phyloP scores from a whole-genome alignment of 2,113 vertebrate genomes.

The Leuciscus idus region DNA sequence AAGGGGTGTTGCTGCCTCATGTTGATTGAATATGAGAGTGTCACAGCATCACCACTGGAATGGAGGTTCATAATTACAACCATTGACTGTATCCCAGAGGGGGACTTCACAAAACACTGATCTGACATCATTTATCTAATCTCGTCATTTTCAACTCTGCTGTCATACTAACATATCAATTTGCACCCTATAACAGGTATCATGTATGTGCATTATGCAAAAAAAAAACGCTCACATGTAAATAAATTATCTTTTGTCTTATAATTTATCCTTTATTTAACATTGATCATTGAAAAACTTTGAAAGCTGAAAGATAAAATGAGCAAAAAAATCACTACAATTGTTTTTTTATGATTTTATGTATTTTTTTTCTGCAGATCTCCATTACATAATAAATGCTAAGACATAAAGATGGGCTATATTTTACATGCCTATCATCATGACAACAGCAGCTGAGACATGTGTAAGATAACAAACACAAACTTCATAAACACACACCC shows the following conservation, averaged over 20 bases:
- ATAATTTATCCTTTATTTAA: neutral
- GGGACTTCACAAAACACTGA: constrained; percentile 31
- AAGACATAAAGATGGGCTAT: neutral
- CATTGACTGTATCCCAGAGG: constrained; percentile 41
- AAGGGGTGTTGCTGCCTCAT: constrained; percentile 61
- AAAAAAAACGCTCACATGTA: neutral
- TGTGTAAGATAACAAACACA: neutral
- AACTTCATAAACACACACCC: neutral
- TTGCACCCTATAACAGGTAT: neutral
- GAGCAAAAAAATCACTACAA: neutral
- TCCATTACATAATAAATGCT: neutral
- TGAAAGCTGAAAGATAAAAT: neutral
- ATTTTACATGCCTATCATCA: constrained; percentile 15
- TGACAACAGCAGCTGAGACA: constrained; percentile 46
- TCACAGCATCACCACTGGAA: constrained; percentile 50
- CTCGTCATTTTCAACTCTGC: neutral
- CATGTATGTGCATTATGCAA: neutral
- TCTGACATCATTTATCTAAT: constrained; percentile 32
- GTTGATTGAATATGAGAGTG: constrained; percentile 58
- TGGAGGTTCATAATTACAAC: constrained; percentile 42
- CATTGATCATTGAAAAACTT: neutral
- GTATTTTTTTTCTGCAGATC: neutral
- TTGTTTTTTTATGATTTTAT: neutral
- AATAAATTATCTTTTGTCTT: neutral
- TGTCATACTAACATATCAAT: neutral